A percentile compares a stretch with the other conserved stretches of the same genome.
phyloP scores from a whole-genome alignment of 2,888 invertebrate species.

The Silvanus unidentatus region DNA sequence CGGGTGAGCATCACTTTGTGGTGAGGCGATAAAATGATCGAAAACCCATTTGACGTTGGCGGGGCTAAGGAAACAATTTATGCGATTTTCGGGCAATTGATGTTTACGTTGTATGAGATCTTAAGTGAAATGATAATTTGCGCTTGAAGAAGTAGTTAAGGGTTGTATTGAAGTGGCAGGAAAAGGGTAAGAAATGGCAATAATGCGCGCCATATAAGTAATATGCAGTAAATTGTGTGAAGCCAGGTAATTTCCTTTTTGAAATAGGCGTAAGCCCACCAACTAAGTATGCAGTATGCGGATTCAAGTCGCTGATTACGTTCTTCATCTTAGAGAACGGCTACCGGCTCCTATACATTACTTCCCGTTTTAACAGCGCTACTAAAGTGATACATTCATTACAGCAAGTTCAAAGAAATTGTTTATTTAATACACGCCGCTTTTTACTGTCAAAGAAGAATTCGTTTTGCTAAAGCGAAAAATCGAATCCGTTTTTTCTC shows the following conservation, averaged over 20 bases:
- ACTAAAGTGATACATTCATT: too few relatives aligned
- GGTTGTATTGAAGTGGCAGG: slow-evolving; percentile 35
- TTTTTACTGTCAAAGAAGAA: too few relatives aligned
- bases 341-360: slow-evolving; percentile 23
- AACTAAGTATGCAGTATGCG: slow-evolving; percentile 28
- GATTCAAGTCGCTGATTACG: slow-evolving; percentile 36
- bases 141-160: slow-evolving; percentile 30
- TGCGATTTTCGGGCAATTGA: too few relatives aligned
- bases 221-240: slow-evolving; percentile 46
- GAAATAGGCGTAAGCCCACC: slow-evolving; percentile 40
- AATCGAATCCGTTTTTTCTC: too few relatives aligned
- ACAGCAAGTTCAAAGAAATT: too few relatives aligned
- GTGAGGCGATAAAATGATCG: too few relatives aligned
- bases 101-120: too few relatives aligned
- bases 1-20: too few relatives aligned
- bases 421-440: too few relatives aligned
- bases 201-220: slow-evolving; percentile 34
- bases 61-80: too few relatives aligned
- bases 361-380: slow-evolving; percentile 8
- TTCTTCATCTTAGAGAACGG: slow-evolving; percentile 33
- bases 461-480: too few relatives aligned
- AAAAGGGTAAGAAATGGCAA: slow-evolving; percentile 33
- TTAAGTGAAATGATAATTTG: slow-evolving; percentile 26
- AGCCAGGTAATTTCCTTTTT: slow-evolving; percentile 45
- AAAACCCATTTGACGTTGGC: too few relatives aligned